Evolutionary conservation across 2,797 vertebrate genomes (phyloP), one percentile per base, ranked within the genome.

Genomic region (Heliangelus exortis): DNA sequence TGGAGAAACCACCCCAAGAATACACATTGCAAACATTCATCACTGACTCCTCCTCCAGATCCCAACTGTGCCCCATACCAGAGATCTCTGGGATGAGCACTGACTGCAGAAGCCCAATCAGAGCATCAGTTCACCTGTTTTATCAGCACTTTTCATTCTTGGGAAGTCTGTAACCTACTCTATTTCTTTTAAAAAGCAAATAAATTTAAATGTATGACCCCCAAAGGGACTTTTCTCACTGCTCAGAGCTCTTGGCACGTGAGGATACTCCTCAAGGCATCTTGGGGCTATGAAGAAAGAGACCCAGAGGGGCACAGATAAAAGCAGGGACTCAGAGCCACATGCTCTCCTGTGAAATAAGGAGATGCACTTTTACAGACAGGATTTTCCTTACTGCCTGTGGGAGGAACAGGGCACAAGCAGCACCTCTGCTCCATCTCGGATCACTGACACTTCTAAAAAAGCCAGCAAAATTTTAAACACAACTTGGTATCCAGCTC

Each of bases 21-120:
- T 10, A 20, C 28, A 6, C 13, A 9, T 7, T 6, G 11, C 16
- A 31, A 50, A 34, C 33, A 31, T 12, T 28, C 36, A 23, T 45
- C 58, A 67, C 39, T 41, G 36, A 29, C 39, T 36, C 50, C 58
- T 36, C 55, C 51, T 17, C 7, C 1, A 31, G 15, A 18, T 16
- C 23, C 47, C 33, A 57, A 18, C 15, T 51, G 13, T 9, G 15
- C 43, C 57, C 0, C 1, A 22, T 20, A 31, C 71, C 0, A 0
- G 31, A 34, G 51, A 43, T n/a, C 29, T 10, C 17, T 10, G 36
- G 19, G 1, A 28, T 1, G 8, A 72, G 29, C 8, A 12, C 36
- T 7, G 20, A 14, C 45, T 53, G 17, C 39, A 65, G 21, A 58
- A 50, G 8, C 7, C 31, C 33, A 25, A 61, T 39, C 4, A 7